Evolutionary conservation across 1,140 invertebrate genomes (phyloP), one percentile per base, ranked within the genome.

Genomic region (Drosophila orosa): DNA sequence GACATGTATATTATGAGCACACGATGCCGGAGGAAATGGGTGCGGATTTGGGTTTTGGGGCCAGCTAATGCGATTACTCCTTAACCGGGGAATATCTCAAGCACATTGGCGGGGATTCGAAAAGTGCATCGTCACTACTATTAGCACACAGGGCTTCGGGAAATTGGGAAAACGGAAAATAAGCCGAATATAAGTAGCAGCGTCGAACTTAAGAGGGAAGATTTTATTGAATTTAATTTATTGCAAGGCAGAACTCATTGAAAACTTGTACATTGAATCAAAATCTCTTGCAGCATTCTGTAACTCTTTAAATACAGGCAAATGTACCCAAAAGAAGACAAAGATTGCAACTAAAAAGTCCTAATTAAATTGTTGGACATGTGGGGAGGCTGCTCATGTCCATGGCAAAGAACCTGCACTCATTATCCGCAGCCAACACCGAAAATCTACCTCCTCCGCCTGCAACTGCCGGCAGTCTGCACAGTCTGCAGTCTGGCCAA

Each of bases 1-100:
- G 82, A 89, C 84, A 89, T 89, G 80, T 89, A 78, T 89, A 89
- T 89, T 89, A 80, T 59, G 71, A 50, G 56, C 52, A 62, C 44
- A 42, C 35, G 67, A 72, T 74, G 65, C 59, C 78, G 31, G 57
- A 57, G 61, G 60, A 80, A 78, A 67, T 71, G 56, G 73, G 54
- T 54, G 72, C 35, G 31, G 50, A 33, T 59, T 44, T 17, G 44
- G 42, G 37, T 35, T 45, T 42, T 15, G 35, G 25, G 60, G 60
- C 60, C 55, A 63, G 55, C 78, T 44, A 73, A 69, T 78, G 62
- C 60, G 63, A 74, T 65, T 84, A 76, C 66, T 66, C 39, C 61
- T 61, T 63, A 59, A 40, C 78, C 54, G 35, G 37, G n/a, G 10
- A 74, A 55, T 48, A 40, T 63, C 24, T 35, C 60, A 29, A 45